Evolutionary conservation across 2,113 vertebrate species (phyloP), one percentile per base, ranked within the genome.

Genomic region (Cephalopholis sonnerati): DNA sequence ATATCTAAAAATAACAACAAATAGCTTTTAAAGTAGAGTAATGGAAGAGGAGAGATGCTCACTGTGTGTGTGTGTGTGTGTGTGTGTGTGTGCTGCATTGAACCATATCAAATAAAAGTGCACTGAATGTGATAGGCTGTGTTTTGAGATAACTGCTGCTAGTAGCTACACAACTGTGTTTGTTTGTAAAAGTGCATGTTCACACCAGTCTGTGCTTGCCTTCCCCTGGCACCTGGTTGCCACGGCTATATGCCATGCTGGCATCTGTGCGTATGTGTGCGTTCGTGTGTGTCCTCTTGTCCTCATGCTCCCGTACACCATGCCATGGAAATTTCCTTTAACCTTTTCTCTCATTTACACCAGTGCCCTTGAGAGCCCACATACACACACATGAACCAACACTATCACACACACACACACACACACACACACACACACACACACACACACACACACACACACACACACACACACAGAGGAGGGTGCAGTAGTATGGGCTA

Each of bases 321-420:
- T 59, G 41, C 68, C 48, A 68, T 87, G 88, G 89, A 92, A 88
- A 91, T 89, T 92, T 92, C 87, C 88, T 83, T 74, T 84, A 69
- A 90, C 85, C 92, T 88, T 85, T 77, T 75, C 71, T 80, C 80
- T 82, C 77, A 70, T 87, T 89, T 83, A 79, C 74, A 81, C 72
- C 18, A 57, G 16, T 74, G 73, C 75, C 86, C 82, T 82, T 86
- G 77, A 86, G 73, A 88, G 12, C 27, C 4, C 36, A 9, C 5
- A 63, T 18, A 27, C 50, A 24, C 65, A 59, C 73, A 53, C 25
- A 48, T 16, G 46, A 16, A 48, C 15, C 48, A 5, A 17, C 17
- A 1, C 48, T 18, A 18, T 17, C 46, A 7, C 36, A 20, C 63
- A 64, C 44, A 64, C 48, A 39, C 41, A 12, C 25, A 29, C 65